Conservation (phyloP, 2,113 vertebrate species). For the Atractosteus spatula region DNA sequence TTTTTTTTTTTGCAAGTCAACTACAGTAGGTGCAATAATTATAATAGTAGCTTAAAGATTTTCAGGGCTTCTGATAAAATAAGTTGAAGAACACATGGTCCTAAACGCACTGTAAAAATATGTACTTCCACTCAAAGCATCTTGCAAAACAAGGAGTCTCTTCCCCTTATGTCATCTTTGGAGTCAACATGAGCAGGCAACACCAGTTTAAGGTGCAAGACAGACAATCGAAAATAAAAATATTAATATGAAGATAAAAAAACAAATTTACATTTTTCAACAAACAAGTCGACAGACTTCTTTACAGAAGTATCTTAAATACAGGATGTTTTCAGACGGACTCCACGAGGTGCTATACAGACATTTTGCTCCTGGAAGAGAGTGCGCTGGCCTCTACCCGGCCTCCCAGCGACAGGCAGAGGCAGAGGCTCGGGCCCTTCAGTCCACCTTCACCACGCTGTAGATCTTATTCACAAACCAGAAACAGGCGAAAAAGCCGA, state of each 20-base stretch:
- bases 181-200: constrained; percentile 30
- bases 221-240: constrained; percentile 40
- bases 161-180: constrained; percentile 40
- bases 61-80: background rate
- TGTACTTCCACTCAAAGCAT: constrained; percentile 21
- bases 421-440: constrained; percentile 41
- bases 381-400: background rate
- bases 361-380: constrained; percentile 22
- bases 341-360: constrained; percentile 7
- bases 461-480: constrained; percentile 99
- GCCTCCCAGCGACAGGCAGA: constrained; percentile 8
- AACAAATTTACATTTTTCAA: constrained; percentile 16
- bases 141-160: constrained; percentile 33
- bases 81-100: background rate
- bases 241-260: constrained; percentile 34
- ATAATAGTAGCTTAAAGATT: too few relatives aligned
- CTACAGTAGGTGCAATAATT: background rate
- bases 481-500: constrained; percentile 98
- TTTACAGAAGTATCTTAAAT: constrained; percentile 36
- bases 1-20: background rate
- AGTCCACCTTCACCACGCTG: constrained; percentile 98
- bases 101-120: background rate
- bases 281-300: constrained; percentile 47
- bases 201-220: constrained; percentile 26
- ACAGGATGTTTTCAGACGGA: constrained; percentile 40